phyloP scores from a whole-genome alignment of 2,797 vertebrate species.

The Manis javanica region DNA sequence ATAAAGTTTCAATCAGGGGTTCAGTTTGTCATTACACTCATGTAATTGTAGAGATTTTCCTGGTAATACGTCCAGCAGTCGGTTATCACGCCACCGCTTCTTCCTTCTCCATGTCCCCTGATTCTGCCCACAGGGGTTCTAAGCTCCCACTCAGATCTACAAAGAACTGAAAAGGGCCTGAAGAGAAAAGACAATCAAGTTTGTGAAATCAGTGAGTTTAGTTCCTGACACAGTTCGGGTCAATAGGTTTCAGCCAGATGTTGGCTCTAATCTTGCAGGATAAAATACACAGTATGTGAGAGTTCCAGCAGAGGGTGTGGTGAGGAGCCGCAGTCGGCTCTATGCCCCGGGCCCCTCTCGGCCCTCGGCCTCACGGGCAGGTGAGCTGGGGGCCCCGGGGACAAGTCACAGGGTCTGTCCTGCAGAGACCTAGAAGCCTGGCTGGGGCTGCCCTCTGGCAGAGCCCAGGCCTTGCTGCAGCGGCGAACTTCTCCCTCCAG shows the following conservation, averaged over 20 bases:
- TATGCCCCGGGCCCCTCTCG: background rate
- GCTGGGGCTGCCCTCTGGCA: too few relatives aligned
- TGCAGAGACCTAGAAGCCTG: background rate
- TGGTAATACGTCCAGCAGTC: background rate
- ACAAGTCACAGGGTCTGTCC: background rate
- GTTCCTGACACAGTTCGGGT: background rate
- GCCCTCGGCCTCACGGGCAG: background rate
- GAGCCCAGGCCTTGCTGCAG: background rate
- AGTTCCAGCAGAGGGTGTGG: constrained; percentile 69
- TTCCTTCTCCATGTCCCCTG: background rate
- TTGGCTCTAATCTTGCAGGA: background rate
- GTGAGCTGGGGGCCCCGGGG: constrained; percentile 26
- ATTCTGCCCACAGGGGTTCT: background rate
- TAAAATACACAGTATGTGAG: background rate
- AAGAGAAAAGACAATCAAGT: background rate
- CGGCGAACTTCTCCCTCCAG: background rate
- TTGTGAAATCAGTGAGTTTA: background rate
- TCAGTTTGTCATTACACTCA: background rate
- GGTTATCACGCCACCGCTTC: background rate
- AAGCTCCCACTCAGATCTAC: background rate
- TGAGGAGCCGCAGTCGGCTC: background rate
- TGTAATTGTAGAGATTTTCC: background rate
- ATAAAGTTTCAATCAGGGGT: background rate
- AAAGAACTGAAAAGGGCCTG: background rate
- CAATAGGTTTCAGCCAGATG: background rate